Conservation (phyloP, 2,888 invertebrate genomes). For the Parnassius smintheus region DNA sequence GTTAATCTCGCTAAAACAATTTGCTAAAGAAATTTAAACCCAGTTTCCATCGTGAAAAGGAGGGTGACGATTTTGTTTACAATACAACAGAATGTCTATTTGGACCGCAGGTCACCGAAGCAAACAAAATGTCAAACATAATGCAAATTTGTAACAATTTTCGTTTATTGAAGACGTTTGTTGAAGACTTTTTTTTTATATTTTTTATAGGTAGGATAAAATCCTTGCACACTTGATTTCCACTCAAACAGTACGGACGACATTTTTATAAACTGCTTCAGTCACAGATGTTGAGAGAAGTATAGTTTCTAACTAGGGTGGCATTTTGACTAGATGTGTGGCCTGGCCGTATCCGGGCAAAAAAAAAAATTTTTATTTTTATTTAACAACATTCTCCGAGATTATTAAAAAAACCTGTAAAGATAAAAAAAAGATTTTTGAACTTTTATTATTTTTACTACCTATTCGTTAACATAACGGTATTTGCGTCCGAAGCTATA, state of each 20-base stretch:
- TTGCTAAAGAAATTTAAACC: conserved; percentile 4
- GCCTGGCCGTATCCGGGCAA: conserved; percentile 32
- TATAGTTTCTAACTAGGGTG: conserved; percentile 30
- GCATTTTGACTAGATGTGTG: conserved; percentile 33
- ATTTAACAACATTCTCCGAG: no score
- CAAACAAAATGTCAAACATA: conserved; percentile 25
- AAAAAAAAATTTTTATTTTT: neutral
- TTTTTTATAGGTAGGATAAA: conserved; percentile 3
- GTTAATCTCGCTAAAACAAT: conserved; percentile 3
- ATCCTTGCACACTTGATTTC: conserved; percentile 18
- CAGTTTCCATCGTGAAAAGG: neutral
- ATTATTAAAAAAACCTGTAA: no score
- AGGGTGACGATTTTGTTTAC: neutral
- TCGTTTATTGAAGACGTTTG: conserved; percentile 18
- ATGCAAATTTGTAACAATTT: conserved; percentile 25
- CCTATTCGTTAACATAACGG: no score
- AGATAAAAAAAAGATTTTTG: no score
- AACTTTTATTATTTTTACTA: no score
- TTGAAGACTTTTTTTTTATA: conserved; percentile 10
- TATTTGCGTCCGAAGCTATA: no score
- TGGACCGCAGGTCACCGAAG: conserved; percentile 22
- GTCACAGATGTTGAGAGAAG: conserved; percentile 26
- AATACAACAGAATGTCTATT: neutral
- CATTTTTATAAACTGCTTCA: conserved; percentile 25
- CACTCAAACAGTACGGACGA: conserved; percentile 6